These are phyloP conservation scores for Ophion obscuratus DNA, from an alignment of 2,888 invertebrate genomes.

Conservation along the genomic window DNA sequence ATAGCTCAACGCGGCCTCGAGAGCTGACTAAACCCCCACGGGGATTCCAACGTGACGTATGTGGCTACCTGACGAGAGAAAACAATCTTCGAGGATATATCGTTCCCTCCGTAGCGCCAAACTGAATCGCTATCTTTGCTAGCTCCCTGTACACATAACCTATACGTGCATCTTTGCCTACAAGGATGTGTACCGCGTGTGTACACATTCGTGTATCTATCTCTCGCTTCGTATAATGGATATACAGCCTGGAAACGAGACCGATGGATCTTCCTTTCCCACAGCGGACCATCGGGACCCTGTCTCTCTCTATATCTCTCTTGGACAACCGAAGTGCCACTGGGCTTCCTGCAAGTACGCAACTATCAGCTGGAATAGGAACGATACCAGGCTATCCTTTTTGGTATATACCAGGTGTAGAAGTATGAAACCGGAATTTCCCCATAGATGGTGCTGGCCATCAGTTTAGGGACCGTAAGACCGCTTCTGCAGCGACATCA, in stretches of 20 bases:
- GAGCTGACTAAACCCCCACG: conserved; percentile 70
- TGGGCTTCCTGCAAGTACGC: conserved; percentile 54
- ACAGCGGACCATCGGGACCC: conserved; percentile 51
- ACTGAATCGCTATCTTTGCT: conserved; percentile 41
- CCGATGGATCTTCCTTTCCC: conserved; percentile 62
- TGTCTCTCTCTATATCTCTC: neutral
- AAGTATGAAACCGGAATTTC: too few species aligned
- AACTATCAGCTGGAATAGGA: conserved; percentile 41
- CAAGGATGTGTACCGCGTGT: neutral
- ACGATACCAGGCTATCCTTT: conserved; percentile 50
- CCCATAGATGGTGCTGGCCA: too few species aligned
- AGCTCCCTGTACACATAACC: conserved; percentile 44
- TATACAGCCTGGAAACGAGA: conserved; percentile 50
- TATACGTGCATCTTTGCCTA: conserved; percentile 2
- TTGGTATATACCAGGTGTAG: neutral
- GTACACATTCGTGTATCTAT: conserved; percentile 38
- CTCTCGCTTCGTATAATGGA: conserved; percentile 56
- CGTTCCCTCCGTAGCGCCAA: conserved; percentile 70
- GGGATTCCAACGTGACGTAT: conserved; percentile 83
- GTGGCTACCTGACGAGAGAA: conserved; percentile 84
- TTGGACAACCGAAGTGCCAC: conserved; percentile 54
- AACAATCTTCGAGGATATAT: conserved; percentile 84
- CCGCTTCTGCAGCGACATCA: too few species aligned
- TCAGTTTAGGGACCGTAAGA: too few species aligned
- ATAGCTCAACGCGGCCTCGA: conserved; percentile 74